phyloP scores from a whole-genome alignment of 2,797 vertebrate genomes.

The Heliangelus exortis region DNA sequence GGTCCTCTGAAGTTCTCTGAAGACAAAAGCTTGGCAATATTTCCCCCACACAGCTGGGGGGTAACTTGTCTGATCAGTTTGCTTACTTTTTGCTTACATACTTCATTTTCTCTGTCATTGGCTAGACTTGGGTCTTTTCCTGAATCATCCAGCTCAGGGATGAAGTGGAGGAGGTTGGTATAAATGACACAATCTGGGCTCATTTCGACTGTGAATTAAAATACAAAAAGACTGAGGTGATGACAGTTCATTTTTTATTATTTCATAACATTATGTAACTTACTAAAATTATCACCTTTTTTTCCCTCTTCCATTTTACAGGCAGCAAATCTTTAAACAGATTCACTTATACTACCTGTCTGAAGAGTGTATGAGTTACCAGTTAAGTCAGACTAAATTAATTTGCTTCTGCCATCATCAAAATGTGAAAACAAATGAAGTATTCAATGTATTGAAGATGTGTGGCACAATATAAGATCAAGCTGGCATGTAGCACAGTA shows the following conservation, averaged over 20 bases:
- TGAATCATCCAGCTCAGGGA: neutral
- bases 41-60: neutral
- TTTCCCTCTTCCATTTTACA: neutral
- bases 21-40: neutral
- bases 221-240: conserved; percentile 5
- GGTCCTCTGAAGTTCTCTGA: neutral
- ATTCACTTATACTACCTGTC: conserved; percentile 25
- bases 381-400: conserved; percentile 45
- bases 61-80: neutral
- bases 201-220: conserved; percentile 41
- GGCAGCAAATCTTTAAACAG: conserved; percentile 40
- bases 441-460: neutral
- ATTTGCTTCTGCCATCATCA: conserved; percentile 25
- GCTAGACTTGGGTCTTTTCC: neutral
- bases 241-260: conserved; percentile 40
- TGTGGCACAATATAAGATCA: neutral
- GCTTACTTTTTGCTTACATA: neutral
- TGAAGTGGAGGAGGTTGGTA: neutral
- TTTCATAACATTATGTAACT: conserved; percentile 48
- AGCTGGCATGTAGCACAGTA: neutral
- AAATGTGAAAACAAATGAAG: conserved; percentile 32
- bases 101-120: neutral
- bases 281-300: conserved; percentile 34
- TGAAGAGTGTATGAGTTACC: conserved; percentile 31
- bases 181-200: conserved; percentile 27